Percentiles rank a stretch among this genome's conserved stretches.
These are phyloP conservation scores for Triplophysa tibetana DNA, from an alignment of 2,113 vertebrate genomes.

Conservation along the genomic window DNA sequence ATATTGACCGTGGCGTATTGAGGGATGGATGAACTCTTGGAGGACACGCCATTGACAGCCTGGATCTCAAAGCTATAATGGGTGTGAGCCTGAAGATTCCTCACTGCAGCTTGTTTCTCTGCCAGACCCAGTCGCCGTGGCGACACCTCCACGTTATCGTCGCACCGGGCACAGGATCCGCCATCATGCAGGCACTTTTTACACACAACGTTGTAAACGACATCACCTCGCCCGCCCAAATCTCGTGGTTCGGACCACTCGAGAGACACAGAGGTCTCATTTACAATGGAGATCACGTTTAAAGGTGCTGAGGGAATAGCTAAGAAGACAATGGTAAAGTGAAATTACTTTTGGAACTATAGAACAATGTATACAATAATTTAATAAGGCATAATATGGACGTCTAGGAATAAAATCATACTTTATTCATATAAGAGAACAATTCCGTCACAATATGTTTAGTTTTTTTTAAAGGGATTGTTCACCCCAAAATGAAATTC, in stretches of 20 bases:
- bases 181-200: slow-evolving; percentile 90
- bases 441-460: not conserved
- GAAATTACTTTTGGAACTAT: not conserved
- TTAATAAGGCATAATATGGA: not conserved
- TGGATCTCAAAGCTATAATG: slow-evolving; percentile 98
- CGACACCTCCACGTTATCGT: slow-evolving; percentile 95
- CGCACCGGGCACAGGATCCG: slow-evolving; percentile 86
- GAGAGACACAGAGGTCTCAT: slow-evolving; percentile 92
- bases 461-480: not conserved
- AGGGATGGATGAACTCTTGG: slow-evolving; percentile 83
- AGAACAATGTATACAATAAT: not conserved
- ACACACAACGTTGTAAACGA: slow-evolving; percentile 95
- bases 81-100: slow-evolving; percentile 95
- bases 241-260: slow-evolving; percentile 95
- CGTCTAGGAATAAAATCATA: not conserved
- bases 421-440: not conserved
- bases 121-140: slow-evolving; percentile 91
- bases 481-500: no score
- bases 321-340: slow-evolving; percentile 56
- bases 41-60: slow-evolving; percentile 93
- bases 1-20: slow-evolving; percentile 94
- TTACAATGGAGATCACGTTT: slow-evolving; percentile 94
- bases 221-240: slow-evolving; percentile 85
- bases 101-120: slow-evolving; percentile 86
- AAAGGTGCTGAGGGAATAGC: slow-evolving; percentile 87